These are phyloP conservation scores for Eristalis tenax DNA, from an alignment of 2,888 invertebrate species.

Conservation along the genomic window DNA sequence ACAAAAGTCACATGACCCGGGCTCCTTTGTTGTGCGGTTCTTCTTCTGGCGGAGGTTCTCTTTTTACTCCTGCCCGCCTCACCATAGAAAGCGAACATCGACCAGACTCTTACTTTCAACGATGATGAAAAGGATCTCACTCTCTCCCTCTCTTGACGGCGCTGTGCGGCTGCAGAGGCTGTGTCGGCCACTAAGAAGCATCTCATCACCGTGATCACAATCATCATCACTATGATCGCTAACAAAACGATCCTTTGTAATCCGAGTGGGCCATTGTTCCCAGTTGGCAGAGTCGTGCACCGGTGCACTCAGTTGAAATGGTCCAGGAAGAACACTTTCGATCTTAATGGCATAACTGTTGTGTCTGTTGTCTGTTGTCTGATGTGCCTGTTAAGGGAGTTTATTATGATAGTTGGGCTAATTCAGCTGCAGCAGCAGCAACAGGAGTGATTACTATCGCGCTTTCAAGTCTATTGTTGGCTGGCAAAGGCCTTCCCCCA, in stretches of 20 bases:
- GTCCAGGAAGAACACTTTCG: conserved; percentile 70
- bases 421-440: conserved; percentile 37
- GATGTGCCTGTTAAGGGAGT: conserved; percentile 61
- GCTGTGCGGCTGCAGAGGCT: background rate
- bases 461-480: conserved; percentile 56
- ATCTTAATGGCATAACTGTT: conserved; percentile 71
- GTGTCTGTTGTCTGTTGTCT: conserved; percentile 50
- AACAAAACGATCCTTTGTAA: conserved; percentile 66
- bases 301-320: conserved; percentile 40
- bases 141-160: background rate
- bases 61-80: conserved; percentile 2
- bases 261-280: conserved; percentile 49
- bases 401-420: conserved; percentile 59
- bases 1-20: conserved; percentile 71
- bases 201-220: conserved; percentile 60
- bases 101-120: conserved; percentile 58
- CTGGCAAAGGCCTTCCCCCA: conserved; percentile 39
- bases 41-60: conserved; percentile 16
- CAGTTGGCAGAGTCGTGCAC: conserved; percentile 27
- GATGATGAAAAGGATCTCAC: conserved; percentile 54
- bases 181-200: conserved; percentile 4
- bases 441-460: conserved; percentile 65
- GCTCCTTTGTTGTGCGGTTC: conserved; percentile 51
- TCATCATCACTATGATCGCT: conserved; percentile 41
- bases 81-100: conserved; percentile 41